phyloP scores from a whole-genome alignment of 2,797 vertebrate genomes.

The Hippopotamyrus pictus region DNA sequence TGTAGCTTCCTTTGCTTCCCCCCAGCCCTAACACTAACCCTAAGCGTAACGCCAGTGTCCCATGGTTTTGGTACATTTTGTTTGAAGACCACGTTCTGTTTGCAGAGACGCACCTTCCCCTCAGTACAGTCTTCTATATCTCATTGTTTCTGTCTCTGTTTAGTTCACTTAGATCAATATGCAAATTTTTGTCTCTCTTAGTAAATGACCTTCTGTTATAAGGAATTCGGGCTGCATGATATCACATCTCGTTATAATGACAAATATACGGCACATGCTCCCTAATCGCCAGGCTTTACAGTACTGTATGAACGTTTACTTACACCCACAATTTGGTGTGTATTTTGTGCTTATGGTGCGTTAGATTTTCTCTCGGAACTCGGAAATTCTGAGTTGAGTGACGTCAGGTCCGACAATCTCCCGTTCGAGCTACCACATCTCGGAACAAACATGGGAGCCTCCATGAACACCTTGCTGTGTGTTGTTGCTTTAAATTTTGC shows the following conservation, averaged over 20 bases:
- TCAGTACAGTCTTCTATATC: neutral
- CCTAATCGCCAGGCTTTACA: neutral
- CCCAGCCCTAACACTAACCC: neutral
- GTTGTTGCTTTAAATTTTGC: no score
- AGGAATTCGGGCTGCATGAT: neutral
- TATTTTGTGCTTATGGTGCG: neutral
- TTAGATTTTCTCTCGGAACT: no score
- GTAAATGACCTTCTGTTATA: neutral
- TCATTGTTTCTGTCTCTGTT: neutral
- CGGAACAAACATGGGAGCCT: no score
- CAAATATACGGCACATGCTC: neutral
- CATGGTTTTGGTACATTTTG: neutral
- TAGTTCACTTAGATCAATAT: neutral
- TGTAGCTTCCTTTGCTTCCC: neutral
- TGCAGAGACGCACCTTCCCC: neutral
- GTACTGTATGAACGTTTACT: neutral
- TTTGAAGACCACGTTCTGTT: neutral
- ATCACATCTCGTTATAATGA: neutral
- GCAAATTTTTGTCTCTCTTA: neutral
- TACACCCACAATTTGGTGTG: neutral
- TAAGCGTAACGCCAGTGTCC: neutral
- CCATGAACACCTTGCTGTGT: no score
- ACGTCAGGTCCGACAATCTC: no score
- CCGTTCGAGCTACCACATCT: no score
- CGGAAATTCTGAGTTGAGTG: no score